A percentile compares a stretch with the other conserved stretches of the same genome.
These are phyloP conservation scores for Cheilinus undulatus DNA, from an alignment of 2,113 vertebrate species.

Conservation along the genomic window DNA sequence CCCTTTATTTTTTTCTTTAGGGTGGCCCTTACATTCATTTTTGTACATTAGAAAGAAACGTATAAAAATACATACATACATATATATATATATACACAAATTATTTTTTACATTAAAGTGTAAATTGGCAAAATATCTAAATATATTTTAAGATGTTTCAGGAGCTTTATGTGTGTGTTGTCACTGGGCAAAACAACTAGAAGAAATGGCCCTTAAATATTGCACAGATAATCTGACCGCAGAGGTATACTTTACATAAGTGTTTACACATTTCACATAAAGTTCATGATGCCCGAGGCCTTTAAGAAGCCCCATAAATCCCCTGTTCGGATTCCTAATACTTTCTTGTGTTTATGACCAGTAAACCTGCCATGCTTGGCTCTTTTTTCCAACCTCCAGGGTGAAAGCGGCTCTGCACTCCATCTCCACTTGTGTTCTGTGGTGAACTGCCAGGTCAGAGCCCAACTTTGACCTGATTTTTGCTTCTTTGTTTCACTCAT, in stretches of 20 bases:
- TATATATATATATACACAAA: no score
- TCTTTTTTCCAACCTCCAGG: constrained; percentile 68
- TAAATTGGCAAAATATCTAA: no score
- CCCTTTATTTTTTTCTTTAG: no score
- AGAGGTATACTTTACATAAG: constrained; percentile 50
- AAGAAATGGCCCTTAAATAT: constrained; percentile 42
- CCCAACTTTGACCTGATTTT: constrained; percentile 43
- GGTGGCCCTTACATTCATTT: no score
- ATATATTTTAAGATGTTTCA: no score
- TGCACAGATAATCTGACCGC: constrained; percentile 22
- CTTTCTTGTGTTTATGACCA: constrained; percentile 66
- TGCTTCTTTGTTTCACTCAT: constrained; percentile 31
- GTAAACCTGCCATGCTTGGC: constrained; percentile 51
- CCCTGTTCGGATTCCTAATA: constrained; percentile 61
- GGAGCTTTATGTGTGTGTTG: background rate
- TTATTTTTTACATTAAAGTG: no score
- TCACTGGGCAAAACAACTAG: constrained; percentile 2
- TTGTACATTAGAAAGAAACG: no score
- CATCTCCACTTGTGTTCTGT: constrained; percentile 38
- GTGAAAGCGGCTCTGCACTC: constrained; percentile 46
- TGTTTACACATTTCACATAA: constrained; percentile 68
- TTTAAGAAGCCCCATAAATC: constrained; percentile 61
- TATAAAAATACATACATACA: no score
- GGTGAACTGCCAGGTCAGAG: constrained; percentile 54
- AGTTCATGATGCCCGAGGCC: constrained; percentile 56